phyloP scores from a whole-genome alignment of 2,888 invertebrate species.

The Phlogophora meticulosa region DNA sequence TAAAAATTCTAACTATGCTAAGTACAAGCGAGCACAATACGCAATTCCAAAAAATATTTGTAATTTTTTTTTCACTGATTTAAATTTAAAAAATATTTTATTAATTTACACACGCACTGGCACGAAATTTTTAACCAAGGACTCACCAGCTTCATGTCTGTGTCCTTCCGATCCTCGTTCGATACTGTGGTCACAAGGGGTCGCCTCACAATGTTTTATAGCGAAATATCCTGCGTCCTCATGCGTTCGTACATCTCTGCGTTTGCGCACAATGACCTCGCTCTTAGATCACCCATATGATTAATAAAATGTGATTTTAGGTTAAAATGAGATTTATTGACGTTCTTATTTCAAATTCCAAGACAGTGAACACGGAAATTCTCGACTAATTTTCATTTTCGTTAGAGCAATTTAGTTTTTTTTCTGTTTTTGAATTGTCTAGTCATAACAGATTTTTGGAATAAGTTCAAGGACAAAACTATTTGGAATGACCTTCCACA shows the following conservation, averaged over 20 bases:
- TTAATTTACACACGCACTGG: conserved; percentile 64
- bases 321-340: conserved; percentile 56
- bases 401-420: not conserved
- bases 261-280: conserved; percentile 86
- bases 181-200: conserved; percentile 84
- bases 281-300: conserved; percentile 72
- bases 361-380: conserved; percentile 15
- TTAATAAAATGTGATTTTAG: conserved; percentile 65
- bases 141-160: conserved; percentile 89
- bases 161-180: conserved; percentile 86
- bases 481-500: not conserved
- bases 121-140: conserved; percentile 77
- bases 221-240: conserved; percentile 84
- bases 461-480: conserved; percentile 12
- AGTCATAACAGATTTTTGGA: conserved; percentile 4
- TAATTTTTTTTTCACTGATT: conserved; percentile 26
- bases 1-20: too few relatives aligned
- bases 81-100: conserved; percentile 23
- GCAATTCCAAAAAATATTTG: not conserved
- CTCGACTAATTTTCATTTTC: conserved; percentile 12
- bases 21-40: conserved; percentile 7
- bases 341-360: conserved; percentile 16
- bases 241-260: conserved; percentile 77
- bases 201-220: conserved; percentile 85
- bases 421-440: not conserved